Conservation (phyloP, 1,140 invertebrate species). For the Hormaphis cornu region DNA sequence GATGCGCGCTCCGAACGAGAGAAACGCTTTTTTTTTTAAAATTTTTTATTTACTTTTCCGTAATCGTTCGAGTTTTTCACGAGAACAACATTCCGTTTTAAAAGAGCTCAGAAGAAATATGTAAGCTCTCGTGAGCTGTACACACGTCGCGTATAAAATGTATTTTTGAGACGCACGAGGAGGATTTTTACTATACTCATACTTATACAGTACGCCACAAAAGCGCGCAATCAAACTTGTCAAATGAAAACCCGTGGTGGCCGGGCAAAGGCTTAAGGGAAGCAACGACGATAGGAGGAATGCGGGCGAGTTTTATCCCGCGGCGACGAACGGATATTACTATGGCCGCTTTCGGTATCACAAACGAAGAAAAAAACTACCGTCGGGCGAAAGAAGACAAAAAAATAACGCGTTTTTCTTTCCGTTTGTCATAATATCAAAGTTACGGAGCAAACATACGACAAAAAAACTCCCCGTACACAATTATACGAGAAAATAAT, state of each 20-base stretch:
- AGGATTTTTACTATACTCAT: no score
- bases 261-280: neutral
- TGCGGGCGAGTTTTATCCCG: neutral
- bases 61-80: no score
- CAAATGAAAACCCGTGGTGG: no score
- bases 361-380: neutral
- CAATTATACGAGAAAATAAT: neutral
- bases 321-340: neutral
- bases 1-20: no score
- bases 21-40: no score
- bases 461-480: neutral
- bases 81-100: no score
- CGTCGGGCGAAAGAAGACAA: neutral
- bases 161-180: no score
- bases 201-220: neutral
- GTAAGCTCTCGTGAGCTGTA: no score
- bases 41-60: no score
- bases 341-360: neutral
- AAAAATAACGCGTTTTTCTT: neutral
- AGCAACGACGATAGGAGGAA: neutral
- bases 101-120: no score
- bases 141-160: no score
- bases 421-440: neutral
- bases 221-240: neutral
- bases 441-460: neutral